A percentile compares a stretch with the other conserved stretches of the same genome.
phyloP scores from a whole-genome alignment of 1,140 invertebrate species.

The Ostrea edulis region DNA sequence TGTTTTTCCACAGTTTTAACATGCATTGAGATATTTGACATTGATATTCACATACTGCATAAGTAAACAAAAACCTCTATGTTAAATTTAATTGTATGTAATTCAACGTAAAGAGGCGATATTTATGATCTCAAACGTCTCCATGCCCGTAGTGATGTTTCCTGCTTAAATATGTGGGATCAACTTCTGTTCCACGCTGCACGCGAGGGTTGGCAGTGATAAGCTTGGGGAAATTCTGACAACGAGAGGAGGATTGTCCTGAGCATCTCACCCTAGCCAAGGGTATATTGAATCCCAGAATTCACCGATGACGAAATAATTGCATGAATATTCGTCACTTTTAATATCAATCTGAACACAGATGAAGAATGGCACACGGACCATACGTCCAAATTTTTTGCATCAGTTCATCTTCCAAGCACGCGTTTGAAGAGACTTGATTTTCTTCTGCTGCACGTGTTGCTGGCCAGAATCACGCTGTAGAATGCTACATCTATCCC shows the following conservation, averaged over 20 bases:
- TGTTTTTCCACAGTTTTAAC: not conserved
- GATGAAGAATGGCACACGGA: conserved; percentile 13
- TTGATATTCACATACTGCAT: not conserved
- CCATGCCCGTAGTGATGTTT: not conserved
- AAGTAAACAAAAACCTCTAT: not conserved
- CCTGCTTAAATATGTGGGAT: not conserved
- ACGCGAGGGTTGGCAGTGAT: no score
- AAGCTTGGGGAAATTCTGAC: not conserved
- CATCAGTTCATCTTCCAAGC: conserved; percentile 27
- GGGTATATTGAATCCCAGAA: not conserved
- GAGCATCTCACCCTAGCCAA: not conserved
- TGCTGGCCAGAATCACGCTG: conserved; percentile 88
- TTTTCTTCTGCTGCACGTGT: conserved; percentile 78
- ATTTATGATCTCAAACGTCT: not conserved
- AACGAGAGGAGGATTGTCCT: not conserved
- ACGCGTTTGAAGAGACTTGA: conserved; percentile 62
- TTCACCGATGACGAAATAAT: not conserved
- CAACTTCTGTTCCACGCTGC: not conserved
- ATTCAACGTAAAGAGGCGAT: not conserved
- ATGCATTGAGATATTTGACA: not conserved
- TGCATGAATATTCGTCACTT: not conserved
- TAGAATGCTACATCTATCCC: conserved; percentile 95
- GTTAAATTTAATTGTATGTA: not conserved
- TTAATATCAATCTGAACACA: not conserved
- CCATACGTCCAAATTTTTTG: not conserved